phyloP scores from a whole-genome alignment of 2,113 vertebrate genomes.

The Amblyornis subalaris region DNA sequence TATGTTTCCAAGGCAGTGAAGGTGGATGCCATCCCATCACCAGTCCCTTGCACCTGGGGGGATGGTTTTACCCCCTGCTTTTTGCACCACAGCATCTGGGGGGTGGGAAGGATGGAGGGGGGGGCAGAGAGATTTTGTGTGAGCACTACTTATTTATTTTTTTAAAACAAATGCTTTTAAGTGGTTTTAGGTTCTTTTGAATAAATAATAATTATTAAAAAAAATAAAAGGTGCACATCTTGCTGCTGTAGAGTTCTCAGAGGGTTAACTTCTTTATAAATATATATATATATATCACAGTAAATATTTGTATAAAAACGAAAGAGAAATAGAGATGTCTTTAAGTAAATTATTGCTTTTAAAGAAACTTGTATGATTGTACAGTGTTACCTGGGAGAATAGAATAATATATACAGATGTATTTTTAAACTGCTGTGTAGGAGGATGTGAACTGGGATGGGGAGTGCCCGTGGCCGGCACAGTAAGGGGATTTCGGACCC shows the following conservation, averaged over 20 bases:
- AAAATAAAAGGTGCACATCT: slow-evolving; percentile 53
- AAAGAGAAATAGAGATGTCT: slow-evolving; percentile 58
- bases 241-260: slow-evolving; percentile 63
- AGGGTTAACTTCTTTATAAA: slow-evolving; percentile 59
- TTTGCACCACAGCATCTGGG: background rate
- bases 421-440: slow-evolving; percentile 53
- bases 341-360: slow-evolving; percentile 72
- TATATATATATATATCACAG: slow-evolving; percentile 45
- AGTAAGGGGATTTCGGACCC: background rate
- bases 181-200: slow-evolving; percentile 50
- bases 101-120: background rate
- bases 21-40: background rate
- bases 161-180: slow-evolving; percentile 24
- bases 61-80: background rate
- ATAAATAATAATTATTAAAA: slow-evolving; percentile 41
- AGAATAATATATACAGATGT: slow-evolving; percentile 65
- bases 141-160: slow-evolving; percentile 55
- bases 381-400: slow-evolving; percentile 65
- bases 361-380: slow-evolving; percentile 64
- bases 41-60: background rate
- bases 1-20: background rate
- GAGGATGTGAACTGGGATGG: slow-evolving; percentile 8
- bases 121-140: background rate
- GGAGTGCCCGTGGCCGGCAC: background rate
- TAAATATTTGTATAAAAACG: slow-evolving; percentile 67